Conservation (phyloP, 2,888 invertebrate species). For the Oligia latruncula region DNA sequence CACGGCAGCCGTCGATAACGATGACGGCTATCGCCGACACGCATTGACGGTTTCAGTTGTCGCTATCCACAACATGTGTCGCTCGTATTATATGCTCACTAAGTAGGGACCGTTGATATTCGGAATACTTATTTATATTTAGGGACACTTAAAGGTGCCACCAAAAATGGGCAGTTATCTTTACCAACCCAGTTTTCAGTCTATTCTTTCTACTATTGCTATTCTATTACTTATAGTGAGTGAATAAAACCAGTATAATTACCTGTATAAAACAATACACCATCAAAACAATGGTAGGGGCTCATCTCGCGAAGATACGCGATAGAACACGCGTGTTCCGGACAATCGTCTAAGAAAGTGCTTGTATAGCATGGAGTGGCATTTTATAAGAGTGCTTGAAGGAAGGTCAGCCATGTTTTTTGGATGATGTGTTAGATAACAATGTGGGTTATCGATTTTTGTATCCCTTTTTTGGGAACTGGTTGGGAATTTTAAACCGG, state of each 20-base stretch:
- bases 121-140: neutral
- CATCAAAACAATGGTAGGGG: slow-evolving; percentile 57
- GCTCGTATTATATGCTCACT: too few relatives aligned
- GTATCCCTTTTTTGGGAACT: neutral
- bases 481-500: neutral
- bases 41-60: too few relatives aligned
- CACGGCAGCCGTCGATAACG: too few relatives aligned
- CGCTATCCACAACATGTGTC: too few relatives aligned
- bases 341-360: slow-evolving; percentile 75
- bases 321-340: slow-evolving; percentile 85
- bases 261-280: slow-evolving; percentile 20
- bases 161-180: neutral
- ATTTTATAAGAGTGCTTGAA: slow-evolving; percentile 55
- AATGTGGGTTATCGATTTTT: slow-evolving; percentile 39
- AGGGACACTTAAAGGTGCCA: neutral
- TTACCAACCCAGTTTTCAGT: too few relatives aligned
- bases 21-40: too few relatives aligned
- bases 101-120: neutral
- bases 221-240: neutral
- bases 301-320: slow-evolving; percentile 71
- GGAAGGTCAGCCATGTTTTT: slow-evolving; percentile 41
- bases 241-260: slow-evolving; percentile 11
- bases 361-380: slow-evolving; percentile 73
- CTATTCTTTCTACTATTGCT: neutral
- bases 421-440: slow-evolving; percentile 42